Base-by-base conservation (phyloP, 2,888 invertebrate species). In the Pristionchus entomophagus region DNA sequence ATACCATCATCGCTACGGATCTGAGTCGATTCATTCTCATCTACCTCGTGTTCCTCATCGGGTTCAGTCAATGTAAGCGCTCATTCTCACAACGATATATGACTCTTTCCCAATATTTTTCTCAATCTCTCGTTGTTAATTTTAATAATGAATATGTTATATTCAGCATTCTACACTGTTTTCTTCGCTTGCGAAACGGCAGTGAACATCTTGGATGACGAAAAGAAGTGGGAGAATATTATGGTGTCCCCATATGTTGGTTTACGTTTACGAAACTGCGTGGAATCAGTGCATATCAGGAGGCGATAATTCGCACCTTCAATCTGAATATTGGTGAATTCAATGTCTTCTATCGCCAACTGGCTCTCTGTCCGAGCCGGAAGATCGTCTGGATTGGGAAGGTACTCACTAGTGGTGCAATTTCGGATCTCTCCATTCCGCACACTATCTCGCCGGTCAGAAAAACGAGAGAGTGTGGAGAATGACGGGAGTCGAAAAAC, bases 281-380 rank as follows among this genome's bases (percentile, higher is more conserved):
- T n/a, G n/a, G 8, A 59, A n/a, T 17, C 59, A 59, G n/a, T 59
- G 8, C 22, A 29, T 65, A 29, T 32, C 5, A 96, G 95, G 98
- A 98, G 94, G 97, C 97, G 29, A 96, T 98, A 78, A 97, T 98
- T 96, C 97, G 97, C 0, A 98, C 98, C 97, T 98, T 99, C 94
- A 95, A 98, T 84, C 98, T 98, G 97, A 98, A 98, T 0, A 95
- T 99, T 91, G 82, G 82, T 1, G 97, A 97, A 91, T 99, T 98
- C 94, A 97, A 97, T 0, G 97, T 97, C 93, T 97, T 98, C 94
- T 99, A 97, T 93, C 96, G 96, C 35, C 96, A 97, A 0, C 97
- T 98, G 94, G 96, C 96, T 89, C 95, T 96, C 90, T 91, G 90
- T 69, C 73, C 82, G 10, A n/a, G 19, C 3, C 10, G 14, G 19